Evolutionary conservation across 2,797 vertebrate species (phyloP).

Genomic region (Gambelia wislizenii): DNA sequence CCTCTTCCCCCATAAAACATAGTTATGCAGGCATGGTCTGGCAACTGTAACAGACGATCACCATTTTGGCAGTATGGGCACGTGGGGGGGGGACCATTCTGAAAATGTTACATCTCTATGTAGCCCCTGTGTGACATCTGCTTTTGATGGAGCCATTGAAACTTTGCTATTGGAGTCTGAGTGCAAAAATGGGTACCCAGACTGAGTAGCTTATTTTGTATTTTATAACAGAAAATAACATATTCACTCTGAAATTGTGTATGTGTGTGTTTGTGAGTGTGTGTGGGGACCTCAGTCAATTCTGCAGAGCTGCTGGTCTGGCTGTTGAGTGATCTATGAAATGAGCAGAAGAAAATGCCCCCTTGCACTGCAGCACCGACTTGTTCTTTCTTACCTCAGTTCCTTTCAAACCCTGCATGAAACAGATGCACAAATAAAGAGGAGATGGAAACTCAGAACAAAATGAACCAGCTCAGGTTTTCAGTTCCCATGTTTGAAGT

Average conservation of each 20-base stretch:
- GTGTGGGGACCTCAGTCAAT: conserved; percentile 20
- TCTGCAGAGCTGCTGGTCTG: conserved; percentile 13
- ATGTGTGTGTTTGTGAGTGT: neutral
- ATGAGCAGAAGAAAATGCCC: conserved; percentile 6
- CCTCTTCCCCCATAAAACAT: neutral
- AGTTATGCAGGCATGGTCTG: neutral
- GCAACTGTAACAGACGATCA: neutral
- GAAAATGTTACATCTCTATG: neutral
- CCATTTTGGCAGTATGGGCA: neutral
- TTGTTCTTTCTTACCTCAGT: neutral
- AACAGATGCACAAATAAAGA: neutral
- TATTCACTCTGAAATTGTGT: conserved; percentile 23
- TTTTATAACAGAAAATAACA: neutral
- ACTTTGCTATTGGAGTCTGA: neutral
- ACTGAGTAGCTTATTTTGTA: neutral
- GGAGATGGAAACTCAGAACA: neutral
- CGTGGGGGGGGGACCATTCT: neutral
- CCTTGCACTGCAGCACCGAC: neutral
- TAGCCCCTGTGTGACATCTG: neutral
- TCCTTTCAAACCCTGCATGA: neutral
- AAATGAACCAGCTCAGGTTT: neutral
- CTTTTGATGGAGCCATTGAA: conserved; percentile 5
- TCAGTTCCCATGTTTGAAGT: neutral
- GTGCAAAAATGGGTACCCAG: conserved; percentile 7
- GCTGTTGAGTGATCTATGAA: conserved; percentile 17